phyloP scores from a whole-genome alignment of 2,113 vertebrate genomes.

The Aegotheles bennettii region DNA sequence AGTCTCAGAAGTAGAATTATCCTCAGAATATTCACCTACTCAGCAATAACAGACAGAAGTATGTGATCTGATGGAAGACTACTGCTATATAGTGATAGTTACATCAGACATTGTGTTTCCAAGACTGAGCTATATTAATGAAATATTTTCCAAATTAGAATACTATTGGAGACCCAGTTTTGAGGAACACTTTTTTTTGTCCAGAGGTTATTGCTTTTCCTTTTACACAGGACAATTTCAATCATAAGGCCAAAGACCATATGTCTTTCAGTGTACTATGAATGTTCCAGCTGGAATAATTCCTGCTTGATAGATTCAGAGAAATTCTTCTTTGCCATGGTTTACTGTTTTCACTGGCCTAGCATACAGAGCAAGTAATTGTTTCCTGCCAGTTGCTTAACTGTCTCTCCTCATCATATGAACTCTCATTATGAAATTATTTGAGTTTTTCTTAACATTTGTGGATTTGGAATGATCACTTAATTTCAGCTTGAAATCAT shows the following conservation, averaged over 20 bases:
- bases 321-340: neutral
- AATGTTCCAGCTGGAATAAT: neutral
- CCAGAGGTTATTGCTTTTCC: neutral
- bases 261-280: neutral
- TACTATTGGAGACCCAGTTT: neutral
- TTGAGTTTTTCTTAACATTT: neutral
- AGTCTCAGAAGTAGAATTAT: neutral
- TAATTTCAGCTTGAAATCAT: neutral
- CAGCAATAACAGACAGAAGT: neutral
- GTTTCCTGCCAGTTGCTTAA: neutral
- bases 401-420: neutral
- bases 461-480: neutral
- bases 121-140: neutral
- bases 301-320: neutral
- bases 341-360: neutral
- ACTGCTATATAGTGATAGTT: neutral
- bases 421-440: neutral
- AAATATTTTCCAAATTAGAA: neutral
- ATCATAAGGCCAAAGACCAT: neutral
- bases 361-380: neutral
- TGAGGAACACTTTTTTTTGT: neutral
- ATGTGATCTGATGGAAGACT: neutral
- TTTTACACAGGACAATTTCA: neutral
- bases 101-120: neutral
- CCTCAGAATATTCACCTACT: neutral